Evolutionary conservation across 2,888 invertebrate species (phyloP).

Genomic region (Conchocele bisecta): DNA sequence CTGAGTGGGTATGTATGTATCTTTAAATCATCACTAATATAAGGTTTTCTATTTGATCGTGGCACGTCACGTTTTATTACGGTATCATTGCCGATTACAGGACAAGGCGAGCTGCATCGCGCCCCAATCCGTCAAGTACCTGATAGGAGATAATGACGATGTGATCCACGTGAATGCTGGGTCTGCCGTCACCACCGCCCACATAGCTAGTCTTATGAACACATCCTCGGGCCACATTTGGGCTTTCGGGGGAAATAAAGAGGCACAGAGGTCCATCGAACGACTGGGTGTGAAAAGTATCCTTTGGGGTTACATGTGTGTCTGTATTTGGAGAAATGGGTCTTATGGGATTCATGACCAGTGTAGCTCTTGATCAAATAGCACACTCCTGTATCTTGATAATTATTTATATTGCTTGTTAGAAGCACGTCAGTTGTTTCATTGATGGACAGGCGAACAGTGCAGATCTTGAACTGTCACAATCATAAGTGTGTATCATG

Average conservation of each 20-base stretch:
- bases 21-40: too few relatives aligned
- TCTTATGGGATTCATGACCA: neutral
- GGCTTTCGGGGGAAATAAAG: conserved; percentile 71
- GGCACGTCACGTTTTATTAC: too few relatives aligned
- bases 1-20: too few relatives aligned
- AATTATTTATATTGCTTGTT: too few relatives aligned
- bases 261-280: conserved; percentile 69
- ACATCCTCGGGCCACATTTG: conserved; percentile 67
- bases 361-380: too few relatives aligned
- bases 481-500: too few relatives aligned
- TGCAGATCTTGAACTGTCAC: too few relatives aligned
- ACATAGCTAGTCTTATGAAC: conserved; percentile 77
- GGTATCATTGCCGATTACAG: too few relatives aligned
- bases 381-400: too few relatives aligned
- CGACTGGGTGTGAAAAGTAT: conserved; percentile 77
- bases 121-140: conserved; percentile 75
- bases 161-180: conserved; percentile 80
- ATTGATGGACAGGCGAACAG: too few relatives aligned
- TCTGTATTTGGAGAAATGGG: neutral
- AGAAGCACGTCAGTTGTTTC: too few relatives aligned
- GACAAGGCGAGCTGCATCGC: conserved; percentile 82
- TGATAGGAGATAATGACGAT: conserved; percentile 79
- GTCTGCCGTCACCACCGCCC: conserved; percentile 77
- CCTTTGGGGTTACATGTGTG: conserved; percentile 48
- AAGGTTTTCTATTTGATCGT: too few relatives aligned